These are phyloP conservation scores for Xylophagus ater DNA, from an alignment of 2,888 invertebrate species.

Conservation along the genomic window DNA sequence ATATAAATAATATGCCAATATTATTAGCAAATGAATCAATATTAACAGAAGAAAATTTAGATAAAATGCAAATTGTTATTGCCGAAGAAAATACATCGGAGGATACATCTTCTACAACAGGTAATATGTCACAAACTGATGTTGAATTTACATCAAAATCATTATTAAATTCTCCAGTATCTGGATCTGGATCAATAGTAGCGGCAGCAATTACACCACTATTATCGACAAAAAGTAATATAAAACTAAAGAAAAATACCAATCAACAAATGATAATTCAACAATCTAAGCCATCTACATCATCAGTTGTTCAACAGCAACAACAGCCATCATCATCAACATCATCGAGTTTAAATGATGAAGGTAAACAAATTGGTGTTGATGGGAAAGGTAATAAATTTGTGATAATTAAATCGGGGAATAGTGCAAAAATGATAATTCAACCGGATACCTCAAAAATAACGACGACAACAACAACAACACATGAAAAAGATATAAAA, in stretches of 20 bases:
- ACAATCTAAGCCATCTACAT: no score
- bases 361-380: constrained; percentile 23
- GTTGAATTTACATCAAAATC: background rate
- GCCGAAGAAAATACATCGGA: constrained; percentile 12
- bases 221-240: constrained; percentile 38
- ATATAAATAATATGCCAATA: constrained; percentile 68
- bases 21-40: constrained; percentile 56
- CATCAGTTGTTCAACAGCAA: constrained; percentile 8
- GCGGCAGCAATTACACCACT: constrained; percentile 17
- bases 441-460: constrained; percentile 10
- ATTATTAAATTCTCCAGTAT: constrained; percentile 3
- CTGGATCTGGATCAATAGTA: background rate
- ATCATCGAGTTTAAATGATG: constrained; percentile 25
- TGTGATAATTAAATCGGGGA: constrained; percentile 23
- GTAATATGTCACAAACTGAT: background rate
- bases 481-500: background rate
- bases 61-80: constrained; percentile 54
- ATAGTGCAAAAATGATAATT: constrained; percentile 12
- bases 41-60: constrained; percentile 54
- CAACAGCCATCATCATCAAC: constrained; percentile 46
- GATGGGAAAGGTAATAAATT: constrained; percentile 35
- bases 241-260: constrained; percentile 41
- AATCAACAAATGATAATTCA: background rate
- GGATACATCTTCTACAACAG: background rate
- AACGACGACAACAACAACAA: constrained; percentile 2